phyloP scores from a whole-genome alignment of 2,113 vertebrate species.

The Dicerorhinus sumatrensis region DNA sequence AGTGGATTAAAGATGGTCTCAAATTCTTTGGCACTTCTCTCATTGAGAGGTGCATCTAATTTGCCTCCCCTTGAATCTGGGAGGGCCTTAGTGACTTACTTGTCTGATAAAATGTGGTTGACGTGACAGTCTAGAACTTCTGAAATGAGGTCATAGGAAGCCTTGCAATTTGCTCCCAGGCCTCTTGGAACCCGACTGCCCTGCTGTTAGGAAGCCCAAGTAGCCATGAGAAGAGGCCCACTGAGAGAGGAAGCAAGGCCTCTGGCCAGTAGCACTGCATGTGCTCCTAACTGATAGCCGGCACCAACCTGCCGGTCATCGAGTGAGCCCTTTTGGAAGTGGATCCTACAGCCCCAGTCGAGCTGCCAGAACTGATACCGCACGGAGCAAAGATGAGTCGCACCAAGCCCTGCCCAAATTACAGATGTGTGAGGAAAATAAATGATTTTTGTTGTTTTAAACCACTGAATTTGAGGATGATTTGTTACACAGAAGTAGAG shows the following conservation, averaged over 20 bases:
- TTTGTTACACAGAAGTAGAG: background rate
- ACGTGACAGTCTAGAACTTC: background rate
- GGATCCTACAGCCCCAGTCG: background rate
- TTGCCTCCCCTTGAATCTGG: background rate
- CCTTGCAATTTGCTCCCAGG: background rate
- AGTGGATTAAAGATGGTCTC: background rate
- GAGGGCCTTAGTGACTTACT: background rate
- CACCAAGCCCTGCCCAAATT: background rate
- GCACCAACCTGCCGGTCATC: background rate
- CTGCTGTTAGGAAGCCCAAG: background rate
- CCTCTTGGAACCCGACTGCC: background rate
- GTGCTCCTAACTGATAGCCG: background rate
- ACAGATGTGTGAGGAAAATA: background rate
- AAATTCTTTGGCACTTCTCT: background rate
- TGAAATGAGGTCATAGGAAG: background rate
- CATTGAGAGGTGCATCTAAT: background rate
- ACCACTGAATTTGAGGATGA: background rate
- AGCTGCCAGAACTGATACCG: background rate
- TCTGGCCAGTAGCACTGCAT: too few relatives aligned
- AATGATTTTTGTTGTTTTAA: constrained; percentile 2
- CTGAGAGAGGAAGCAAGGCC: background rate
- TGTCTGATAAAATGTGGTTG: background rate
- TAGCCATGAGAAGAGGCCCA: background rate
- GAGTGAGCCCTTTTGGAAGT: background rate
- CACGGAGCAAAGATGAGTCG: background rate